Evolutionary conservation across 2,113 vertebrate genomes (phyloP), one percentile per base, ranked within the genome.

Genomic region (Maccullochella peelii): DNA sequence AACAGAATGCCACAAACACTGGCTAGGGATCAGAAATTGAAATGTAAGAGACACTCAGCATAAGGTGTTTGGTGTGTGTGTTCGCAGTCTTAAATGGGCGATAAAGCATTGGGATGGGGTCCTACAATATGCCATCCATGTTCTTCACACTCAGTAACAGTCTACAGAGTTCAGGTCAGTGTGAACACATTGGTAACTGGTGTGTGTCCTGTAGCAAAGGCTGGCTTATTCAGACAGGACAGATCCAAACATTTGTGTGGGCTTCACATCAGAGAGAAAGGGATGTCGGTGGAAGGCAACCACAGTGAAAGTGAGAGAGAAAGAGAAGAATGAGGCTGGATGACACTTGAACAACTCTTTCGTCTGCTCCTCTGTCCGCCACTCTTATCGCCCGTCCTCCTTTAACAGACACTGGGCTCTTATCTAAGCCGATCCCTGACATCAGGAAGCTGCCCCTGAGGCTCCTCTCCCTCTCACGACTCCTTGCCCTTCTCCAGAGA

Each of bases 401-500:
- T 47, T 79, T 25, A 33, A 58, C 44, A 47, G 83, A 63, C 30
- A 6, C 30, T 10, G 21, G 57, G 71, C 57, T 57, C 78, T 40
- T 72, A 44, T 69, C 65, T 9, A 8, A 57, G 75, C 82, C 36
- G 50, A 62, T 52, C 79, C 65, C 73, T 25, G 73, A 77, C 73
- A 44, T 55, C 65, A 15, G 70, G 66, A 42, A 49, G 80, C 42
- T 79, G 73, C 66, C 33, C 23, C 76, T 3, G 55, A 49, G 75
- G 68, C 67, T 55, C 59, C 58, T n/a, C 59, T n/a, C 40, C 58
- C 57, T 44, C 88, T 96, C 95, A 96, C 14, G 94, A 96, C 86
- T 96, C 95, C 89, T 96, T 96, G 73, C 94, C 94, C 68, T 96
- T 96, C 84, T 96, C 95, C 91, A 96, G 85, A 55, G 94, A 95